phyloP scores from a whole-genome alignment of 2,113 vertebrate species.

The Sinocyclocheilus rhinocerous region DNA sequence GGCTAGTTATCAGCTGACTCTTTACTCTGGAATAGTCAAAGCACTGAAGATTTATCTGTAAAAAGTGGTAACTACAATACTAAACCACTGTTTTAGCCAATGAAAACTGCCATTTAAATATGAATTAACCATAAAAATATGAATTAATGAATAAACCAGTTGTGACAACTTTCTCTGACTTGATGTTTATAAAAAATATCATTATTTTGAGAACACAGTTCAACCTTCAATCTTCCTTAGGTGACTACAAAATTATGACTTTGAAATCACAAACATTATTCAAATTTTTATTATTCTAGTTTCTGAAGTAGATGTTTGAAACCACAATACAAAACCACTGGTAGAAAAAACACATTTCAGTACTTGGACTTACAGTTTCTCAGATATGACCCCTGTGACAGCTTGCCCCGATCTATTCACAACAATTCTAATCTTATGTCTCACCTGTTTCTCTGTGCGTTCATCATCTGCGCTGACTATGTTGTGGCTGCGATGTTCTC shows the following conservation, averaged over 20 bases:
- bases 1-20: neutral
- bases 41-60: neutral
- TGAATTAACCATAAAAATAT: no score
- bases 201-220: neutral
- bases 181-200: neutral
- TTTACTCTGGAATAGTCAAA: neutral
- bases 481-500: slow-evolving; percentile 78
- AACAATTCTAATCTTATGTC: neutral
- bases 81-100: neutral
- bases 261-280: neutral
- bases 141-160: no score
- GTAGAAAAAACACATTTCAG: no score
- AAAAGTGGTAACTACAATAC: neutral
- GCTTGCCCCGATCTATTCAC: neutral
- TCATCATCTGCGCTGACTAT: slow-evolving; percentile 78
- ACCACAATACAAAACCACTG: neutral
- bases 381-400: neutral
- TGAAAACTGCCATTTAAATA: neutral
- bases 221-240: neutral
- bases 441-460: slow-evolving; percentile 76
- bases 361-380: neutral
- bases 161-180: neutral
- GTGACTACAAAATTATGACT: neutral
- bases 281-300: neutral
- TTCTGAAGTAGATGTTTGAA: neutral